phyloP scores from a whole-genome alignment of 2,797 vertebrate species.

The Phalanger gymnotis region DNA sequence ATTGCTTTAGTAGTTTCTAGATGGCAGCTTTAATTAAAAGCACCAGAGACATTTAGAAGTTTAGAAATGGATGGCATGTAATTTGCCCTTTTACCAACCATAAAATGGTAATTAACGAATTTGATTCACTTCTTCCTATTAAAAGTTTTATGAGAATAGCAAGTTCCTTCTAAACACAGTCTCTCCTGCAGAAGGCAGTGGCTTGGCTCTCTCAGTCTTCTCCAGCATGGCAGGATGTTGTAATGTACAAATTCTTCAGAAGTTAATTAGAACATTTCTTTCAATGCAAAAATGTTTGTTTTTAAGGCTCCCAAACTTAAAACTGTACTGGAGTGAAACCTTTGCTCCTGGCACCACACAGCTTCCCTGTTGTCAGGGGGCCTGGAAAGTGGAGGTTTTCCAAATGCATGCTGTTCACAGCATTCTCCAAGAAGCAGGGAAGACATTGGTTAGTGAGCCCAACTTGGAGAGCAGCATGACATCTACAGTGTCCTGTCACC shows the following conservation, averaged over 20 bases:
- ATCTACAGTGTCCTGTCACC: conserved; percentile 20
- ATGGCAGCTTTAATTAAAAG: conserved; percentile 88
- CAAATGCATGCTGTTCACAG: not conserved
- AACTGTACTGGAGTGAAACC: conserved; percentile 60
- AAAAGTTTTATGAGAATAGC: conserved; percentile 86
- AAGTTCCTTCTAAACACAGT: conserved; percentile 83
- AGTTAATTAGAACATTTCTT: conserved; percentile 78
- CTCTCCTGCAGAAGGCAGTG: conserved; percentile 81
- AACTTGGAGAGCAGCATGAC: conserved; percentile 47
- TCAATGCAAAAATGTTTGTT: conserved; percentile 72
- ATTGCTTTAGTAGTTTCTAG: conserved; percentile 86
- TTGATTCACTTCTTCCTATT: conserved; percentile 87
- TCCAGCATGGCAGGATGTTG: conserved; percentile 74
- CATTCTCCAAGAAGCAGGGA: conserved; percentile 16
- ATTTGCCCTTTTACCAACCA: conserved; percentile 87
- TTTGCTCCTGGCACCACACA: conserved; percentile 45
- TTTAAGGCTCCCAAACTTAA: conserved; percentile 68
- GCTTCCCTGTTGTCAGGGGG: conserved; percentile 44
- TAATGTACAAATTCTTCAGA: conserved; percentile 74
- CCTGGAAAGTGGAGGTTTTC: conserved; percentile 48
- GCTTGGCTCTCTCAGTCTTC: conserved; percentile 79
- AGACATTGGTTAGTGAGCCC: conserved; percentile 37
- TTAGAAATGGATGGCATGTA: conserved; percentile 87
- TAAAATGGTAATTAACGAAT: conserved; percentile 88
- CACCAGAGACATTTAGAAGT: conserved; percentile 85